Base-by-base conservation (phyloP, 2,797 vertebrate species). In the Sebastes nivosus region DNA sequence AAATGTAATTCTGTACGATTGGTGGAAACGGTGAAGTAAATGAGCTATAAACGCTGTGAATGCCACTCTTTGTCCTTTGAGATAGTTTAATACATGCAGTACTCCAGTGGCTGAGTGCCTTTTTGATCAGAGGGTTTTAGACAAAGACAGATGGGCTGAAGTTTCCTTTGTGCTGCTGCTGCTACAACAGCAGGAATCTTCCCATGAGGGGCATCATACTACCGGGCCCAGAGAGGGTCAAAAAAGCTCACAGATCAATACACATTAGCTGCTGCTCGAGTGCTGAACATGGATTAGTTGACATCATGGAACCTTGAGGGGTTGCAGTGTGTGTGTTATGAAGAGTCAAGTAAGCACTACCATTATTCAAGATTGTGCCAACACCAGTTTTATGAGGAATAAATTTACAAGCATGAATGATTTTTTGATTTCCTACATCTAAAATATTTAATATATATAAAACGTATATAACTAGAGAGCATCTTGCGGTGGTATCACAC, bases 161-260 rank as follows among this genome's bases (percentile, higher is more conserved):
- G 68, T 75, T 60, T 77, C 42, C 42, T 36, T 73, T 59, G 72
- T 70, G 72, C 74, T 83, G 83, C 68, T 60, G 73, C 68, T 60
- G 73, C 73, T 65, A 60, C 76, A 84, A 71, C 88, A 89, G 85
- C 84, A 88, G 90, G 84, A 86, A 30, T 73, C 63, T 29, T 88
- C 87, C 88, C 87, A 63, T n/a, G 88, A 82, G 88, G 63, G 85
- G 83, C 69, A 60, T 89, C 89, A 54, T 32, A 76, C 85, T 92
- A 89, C 90, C 86, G 72, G 83, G 87, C 87, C 85, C 86, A 36
- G 57, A 54, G 86, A 84, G 86, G 84, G 82, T 86, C 79, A 84
- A 67, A 87, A 90, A 90, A 79, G 69, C 81, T 65, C 64, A 38
- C 4, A 66, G 91, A 95, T 95, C 93, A 89, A 95, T 94, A 94